phyloP scores from a whole-genome alignment of 2,797 vertebrate species.

The Ambastaia sidthimunki region DNA sequence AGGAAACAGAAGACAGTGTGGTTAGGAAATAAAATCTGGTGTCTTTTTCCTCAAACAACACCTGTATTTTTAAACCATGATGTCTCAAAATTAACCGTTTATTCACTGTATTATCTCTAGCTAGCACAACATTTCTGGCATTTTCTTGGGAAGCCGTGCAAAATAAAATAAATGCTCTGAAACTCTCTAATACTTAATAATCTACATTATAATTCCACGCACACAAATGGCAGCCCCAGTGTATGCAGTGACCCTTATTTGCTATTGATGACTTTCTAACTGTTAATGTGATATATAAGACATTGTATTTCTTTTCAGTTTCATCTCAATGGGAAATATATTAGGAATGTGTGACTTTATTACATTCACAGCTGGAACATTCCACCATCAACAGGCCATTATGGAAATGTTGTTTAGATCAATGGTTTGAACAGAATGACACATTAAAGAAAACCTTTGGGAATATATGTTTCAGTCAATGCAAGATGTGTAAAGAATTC shows the following conservation, averaged over 20 bases:
- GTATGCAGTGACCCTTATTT: neutral
- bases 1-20: conserved; percentile 35
- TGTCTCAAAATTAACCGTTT: neutral
- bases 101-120: no score
- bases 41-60: neutral
- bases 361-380: conserved; percentile 10
- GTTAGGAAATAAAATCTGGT: conserved; percentile 5
- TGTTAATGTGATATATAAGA: neutral
- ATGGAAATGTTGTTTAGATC: neutral
- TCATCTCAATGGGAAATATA: conserved; percentile 5
- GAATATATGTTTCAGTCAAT: neutral
- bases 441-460: neutral
- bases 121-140: no score
- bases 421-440: neutral
- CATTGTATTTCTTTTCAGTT: neutral
- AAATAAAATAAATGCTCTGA: neutral
- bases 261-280: neutral
- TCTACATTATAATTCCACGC: neutral
- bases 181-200: neutral
- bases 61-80: conserved; percentile 1
- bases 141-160: no score
- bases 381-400: neutral
- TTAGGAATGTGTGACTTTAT: conserved; percentile 15
- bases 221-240: neutral
- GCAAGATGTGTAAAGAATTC: neutral